Conservation (phyloP, 2,113 vertebrate genomes). For the Meles meles region DNA sequence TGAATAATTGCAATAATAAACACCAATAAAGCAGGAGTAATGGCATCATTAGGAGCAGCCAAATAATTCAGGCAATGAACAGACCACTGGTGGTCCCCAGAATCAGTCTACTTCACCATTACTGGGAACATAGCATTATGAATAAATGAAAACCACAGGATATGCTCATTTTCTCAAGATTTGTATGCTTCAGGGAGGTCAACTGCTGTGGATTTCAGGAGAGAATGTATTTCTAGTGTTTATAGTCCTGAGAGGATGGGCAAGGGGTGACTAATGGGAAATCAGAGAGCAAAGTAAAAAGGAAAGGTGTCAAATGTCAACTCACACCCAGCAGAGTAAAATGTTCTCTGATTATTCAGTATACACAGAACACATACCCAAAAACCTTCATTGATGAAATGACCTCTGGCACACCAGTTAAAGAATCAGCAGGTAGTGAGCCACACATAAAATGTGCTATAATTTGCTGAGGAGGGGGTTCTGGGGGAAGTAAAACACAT, state of each 20-base stretch:
- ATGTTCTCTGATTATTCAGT: neutral
- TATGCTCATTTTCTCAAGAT: slow-evolving; percentile 57
- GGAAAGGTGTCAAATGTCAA: neutral
- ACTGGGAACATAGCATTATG: slow-evolving; percentile 30
- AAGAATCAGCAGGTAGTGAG: neutral
- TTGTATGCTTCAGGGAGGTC: slow-evolving; percentile 30
- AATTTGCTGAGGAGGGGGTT: neutral
- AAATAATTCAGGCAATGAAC: slow-evolving; percentile 49
- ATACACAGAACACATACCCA: neutral
- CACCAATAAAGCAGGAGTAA: slow-evolving; percentile 61
- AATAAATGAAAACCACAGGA: slow-evolving; percentile 62
- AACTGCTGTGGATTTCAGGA: slow-evolving; percentile 34
- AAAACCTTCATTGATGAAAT: neutral
- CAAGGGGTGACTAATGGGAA: neutral
- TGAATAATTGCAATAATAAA: slow-evolving; percentile 67
- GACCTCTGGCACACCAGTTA: neutral
- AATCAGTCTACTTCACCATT: slow-evolving; percentile 42
- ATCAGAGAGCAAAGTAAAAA: slow-evolving; percentile 3
- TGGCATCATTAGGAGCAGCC: slow-evolving; percentile 37
- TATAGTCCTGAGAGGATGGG: slow-evolving; percentile 1
- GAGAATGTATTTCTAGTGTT: slow-evolving; percentile 31
- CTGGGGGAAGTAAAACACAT: neutral
- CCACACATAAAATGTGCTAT: neutral
- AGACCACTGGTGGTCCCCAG: slow-evolving; percentile 46
- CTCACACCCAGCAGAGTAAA: neutral